Conservation (phyloP, 2,113 vertebrate species). For the Eubucco bourcierii region DNA sequence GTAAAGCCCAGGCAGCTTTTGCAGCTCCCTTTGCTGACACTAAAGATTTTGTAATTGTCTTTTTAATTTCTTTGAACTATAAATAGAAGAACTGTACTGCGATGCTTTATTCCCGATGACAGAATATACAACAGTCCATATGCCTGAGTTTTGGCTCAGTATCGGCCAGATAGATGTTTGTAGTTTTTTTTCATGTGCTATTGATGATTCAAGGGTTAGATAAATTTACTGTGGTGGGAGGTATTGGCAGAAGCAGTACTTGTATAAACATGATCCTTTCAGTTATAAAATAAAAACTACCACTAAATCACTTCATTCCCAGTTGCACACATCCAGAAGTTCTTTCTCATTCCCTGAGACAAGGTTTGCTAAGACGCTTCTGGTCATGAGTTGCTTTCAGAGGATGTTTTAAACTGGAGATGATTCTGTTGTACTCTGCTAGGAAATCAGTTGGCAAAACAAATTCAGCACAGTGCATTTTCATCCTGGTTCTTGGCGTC, state of each 20-base stretch:
- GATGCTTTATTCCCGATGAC: slow-evolving; percentile 11
- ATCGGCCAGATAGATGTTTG: slow-evolving; percentile 34
- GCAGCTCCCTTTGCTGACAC: slow-evolving; percentile 32
- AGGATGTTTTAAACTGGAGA: slow-evolving; percentile 4
- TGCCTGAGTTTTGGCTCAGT: slow-evolving; percentile 41
- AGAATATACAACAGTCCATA: slow-evolving; percentile 52
- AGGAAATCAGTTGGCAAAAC: not conserved
- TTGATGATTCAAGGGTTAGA: slow-evolving; percentile 66
- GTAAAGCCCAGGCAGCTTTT: slow-evolving; percentile 37
- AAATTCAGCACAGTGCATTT: not conserved
- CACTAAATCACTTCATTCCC: slow-evolving; percentile 34
- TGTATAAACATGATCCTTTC: slow-evolving; percentile 59
- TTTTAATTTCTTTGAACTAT: slow-evolving; percentile 47
- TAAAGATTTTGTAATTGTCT: slow-evolving; percentile 24
- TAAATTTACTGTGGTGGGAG: slow-evolving; percentile 60
- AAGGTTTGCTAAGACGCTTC: slow-evolving; percentile 16
- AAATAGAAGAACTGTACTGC: not conserved
- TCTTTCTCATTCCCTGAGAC: slow-evolving; percentile 1
- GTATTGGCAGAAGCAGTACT: slow-evolving; percentile 56
- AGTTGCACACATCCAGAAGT: slow-evolving; percentile 30
- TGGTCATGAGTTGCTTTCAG: not conserved
- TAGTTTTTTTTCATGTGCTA: slow-evolving; percentile 35
- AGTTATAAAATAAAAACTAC: slow-evolving; percentile 39
- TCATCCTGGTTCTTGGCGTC: not conserved
- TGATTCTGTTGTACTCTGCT: not conserved